Evolutionary conservation across 2,797 vertebrate species (phyloP).

Genomic region (Micrastur ruficollis): DNA sequence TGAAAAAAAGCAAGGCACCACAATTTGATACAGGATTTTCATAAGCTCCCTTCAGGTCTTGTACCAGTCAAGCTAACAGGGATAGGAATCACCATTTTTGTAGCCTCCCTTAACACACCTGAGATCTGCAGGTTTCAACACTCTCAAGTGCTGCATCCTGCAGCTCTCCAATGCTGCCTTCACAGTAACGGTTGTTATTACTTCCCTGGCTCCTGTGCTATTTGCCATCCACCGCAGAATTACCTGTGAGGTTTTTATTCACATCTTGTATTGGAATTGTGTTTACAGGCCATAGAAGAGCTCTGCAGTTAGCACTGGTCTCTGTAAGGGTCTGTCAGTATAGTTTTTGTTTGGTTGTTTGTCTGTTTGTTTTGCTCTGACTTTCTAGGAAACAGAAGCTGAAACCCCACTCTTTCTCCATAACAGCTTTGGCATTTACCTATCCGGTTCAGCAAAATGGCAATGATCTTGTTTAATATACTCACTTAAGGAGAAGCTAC

Average conservation of each 20-base stretch:
- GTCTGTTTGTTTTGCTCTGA: neutral
- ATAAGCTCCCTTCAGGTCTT: neutral
- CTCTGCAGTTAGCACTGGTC: neutral
- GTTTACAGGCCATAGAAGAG: neutral
- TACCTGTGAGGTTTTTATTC: neutral
- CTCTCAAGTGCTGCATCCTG: neutral
- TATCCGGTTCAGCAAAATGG: neutral
- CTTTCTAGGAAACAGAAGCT: neutral
- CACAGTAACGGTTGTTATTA: neutral
- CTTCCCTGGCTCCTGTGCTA: neutral
- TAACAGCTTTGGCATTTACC: neutral
- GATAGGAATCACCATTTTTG: neutral
- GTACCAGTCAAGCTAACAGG: accelerated
- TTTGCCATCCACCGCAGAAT: neutral
- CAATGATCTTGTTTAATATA: neutral
- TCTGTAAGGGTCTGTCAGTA: neutral
- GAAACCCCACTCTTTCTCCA: neutral
- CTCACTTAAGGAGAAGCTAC: neutral
- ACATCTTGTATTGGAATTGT: neutral
- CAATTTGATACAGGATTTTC: neutral
- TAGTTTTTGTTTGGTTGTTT: neutral
- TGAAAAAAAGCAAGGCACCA: neutral
- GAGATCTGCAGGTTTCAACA: neutral
- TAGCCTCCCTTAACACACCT: neutral
- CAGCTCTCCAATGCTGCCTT: neutral